A percentile compares a stretch with the other conserved stretches of the same genome.
Conservation (phyloP, 2,113 vertebrate genomes). For the Elephas maximus region DNA sequence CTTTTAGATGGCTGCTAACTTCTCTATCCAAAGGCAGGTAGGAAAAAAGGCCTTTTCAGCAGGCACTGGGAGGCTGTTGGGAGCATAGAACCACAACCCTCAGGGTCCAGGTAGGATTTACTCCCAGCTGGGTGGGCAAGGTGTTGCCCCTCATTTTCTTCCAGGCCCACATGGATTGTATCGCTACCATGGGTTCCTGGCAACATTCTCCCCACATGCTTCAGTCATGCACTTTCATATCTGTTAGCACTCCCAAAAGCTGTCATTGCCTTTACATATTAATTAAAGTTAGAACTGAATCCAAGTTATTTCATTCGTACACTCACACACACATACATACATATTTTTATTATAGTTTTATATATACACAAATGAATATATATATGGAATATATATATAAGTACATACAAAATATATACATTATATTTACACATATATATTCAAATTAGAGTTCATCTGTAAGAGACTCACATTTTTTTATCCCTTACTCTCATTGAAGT, state of each 20-base stretch:
- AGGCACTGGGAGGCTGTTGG: neutral
- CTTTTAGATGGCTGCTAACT: neutral
- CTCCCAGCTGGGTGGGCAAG: neutral
- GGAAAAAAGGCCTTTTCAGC: conserved; percentile 41
- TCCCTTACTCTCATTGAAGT: neutral
- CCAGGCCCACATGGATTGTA: neutral
- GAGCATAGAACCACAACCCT: neutral
- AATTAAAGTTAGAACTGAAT: conserved; percentile 30
- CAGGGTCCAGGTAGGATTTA: neutral
- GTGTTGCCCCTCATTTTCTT: neutral
- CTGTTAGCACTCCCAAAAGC: conserved; percentile 33
- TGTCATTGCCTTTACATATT: conserved; percentile 17
- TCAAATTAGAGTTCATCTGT: neutral
- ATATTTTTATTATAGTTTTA: neutral
- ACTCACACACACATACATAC: neutral
- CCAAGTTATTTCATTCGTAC: conserved; percentile 7
- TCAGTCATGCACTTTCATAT: neutral
- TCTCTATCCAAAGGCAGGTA: conserved; percentile 17
- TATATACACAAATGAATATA: neutral
- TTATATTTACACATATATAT: neutral
- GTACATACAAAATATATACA: neutral
- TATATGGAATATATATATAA: neutral
- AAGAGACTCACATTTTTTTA: neutral
- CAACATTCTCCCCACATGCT: neutral
- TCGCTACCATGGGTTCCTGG: neutral